These are phyloP conservation scores for Harpegnathos saltator DNA, from an alignment of 1,140 invertebrate species.

Conservation along the genomic window DNA sequence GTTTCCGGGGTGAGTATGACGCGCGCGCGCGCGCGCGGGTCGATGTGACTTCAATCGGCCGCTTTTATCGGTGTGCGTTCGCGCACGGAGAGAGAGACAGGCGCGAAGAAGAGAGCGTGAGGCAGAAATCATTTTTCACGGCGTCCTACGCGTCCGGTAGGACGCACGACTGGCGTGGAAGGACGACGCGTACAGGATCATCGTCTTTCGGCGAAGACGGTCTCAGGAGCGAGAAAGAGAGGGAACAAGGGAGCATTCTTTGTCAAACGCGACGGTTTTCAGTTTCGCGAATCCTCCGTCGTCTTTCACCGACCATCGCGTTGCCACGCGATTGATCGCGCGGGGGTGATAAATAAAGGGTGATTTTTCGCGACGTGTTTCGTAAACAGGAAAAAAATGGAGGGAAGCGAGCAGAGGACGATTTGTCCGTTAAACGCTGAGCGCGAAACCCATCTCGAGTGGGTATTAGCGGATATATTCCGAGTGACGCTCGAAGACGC, in stretches of 20 bases:
- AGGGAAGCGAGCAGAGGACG: neutral
- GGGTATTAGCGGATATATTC: neutral
- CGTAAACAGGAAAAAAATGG: neutral
- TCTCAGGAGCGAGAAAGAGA: conserved; percentile 19
- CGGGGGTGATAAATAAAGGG: conserved; percentile 10
- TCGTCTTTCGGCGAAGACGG: conserved; percentile 22
- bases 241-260: conserved; percentile 7
- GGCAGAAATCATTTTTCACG: neutral
- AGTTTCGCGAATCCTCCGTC: conserved; percentile 26
- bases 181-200: conserved; percentile 46
- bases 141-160: neutral
- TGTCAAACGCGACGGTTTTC: neutral
- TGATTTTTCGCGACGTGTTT: neutral
- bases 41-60: too few relatives aligned
- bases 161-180: conserved; percentile 29
- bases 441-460: neutral
- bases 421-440: neutral
- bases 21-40: too few relatives aligned
- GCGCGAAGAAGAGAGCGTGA: neutral
- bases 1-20: too few relatives aligned
- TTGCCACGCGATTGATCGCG: conserved; percentile 9
- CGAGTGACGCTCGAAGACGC: too few relatives aligned
- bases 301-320: conserved; percentile 30
- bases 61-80: too few relatives aligned
- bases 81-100: neutral